A percentile compares a stretch with the other conserved stretches of the same genome.
phyloP scores from a whole-genome alignment of 37 sponge, comb jelly and placozoan genomes.

The Lycopodina hypogea region DNA sequence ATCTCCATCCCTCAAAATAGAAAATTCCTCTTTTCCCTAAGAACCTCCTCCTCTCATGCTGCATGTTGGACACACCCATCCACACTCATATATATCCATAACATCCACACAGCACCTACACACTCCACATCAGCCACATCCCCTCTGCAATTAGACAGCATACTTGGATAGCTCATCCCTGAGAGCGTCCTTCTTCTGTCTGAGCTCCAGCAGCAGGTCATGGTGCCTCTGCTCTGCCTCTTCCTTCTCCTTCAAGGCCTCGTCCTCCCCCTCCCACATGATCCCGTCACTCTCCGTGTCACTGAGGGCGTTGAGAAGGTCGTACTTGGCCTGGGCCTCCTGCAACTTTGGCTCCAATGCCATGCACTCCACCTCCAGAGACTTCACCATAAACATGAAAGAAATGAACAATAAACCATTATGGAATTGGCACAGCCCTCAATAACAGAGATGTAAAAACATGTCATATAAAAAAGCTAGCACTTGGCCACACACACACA shows the following conservation, averaged over 20 bases:
- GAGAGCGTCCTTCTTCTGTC: slow-evolving; percentile 19
- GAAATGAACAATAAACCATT: background rate
- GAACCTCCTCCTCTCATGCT: too few species aligned
- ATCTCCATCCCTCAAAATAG: too few species aligned
- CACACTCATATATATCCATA: too few species aligned
- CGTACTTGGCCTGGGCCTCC: slow-evolving; percentile 19
- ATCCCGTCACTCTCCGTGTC: slow-evolving; percentile 7
- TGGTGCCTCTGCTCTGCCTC: slow-evolving; percentile 18
- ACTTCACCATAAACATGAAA: background rate
- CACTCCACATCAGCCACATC: background rate
- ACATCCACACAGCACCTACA: too few species aligned
- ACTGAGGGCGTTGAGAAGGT: slow-evolving; percentile 6
- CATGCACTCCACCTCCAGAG: slow-evolving; percentile 48
- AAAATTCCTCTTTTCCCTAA: too few species aligned
- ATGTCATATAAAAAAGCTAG: background rate
- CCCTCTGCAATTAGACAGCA: background rate
- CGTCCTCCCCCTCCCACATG: slow-evolving; percentile 27
- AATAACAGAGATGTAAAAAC: background rate
- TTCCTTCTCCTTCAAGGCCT: slow-evolving; percentile 22
- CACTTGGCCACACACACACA: too few species aligned
- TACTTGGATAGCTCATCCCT: slow-evolving; percentile 41
- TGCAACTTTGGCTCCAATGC: slow-evolving; percentile 44
- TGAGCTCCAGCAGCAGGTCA: slow-evolving; percentile 20
- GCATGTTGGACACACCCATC: too few species aligned
- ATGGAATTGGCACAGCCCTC: background rate